phyloP scores from a whole-genome alignment of 2,113 vertebrate species.

The Tor tambroides region DNA sequence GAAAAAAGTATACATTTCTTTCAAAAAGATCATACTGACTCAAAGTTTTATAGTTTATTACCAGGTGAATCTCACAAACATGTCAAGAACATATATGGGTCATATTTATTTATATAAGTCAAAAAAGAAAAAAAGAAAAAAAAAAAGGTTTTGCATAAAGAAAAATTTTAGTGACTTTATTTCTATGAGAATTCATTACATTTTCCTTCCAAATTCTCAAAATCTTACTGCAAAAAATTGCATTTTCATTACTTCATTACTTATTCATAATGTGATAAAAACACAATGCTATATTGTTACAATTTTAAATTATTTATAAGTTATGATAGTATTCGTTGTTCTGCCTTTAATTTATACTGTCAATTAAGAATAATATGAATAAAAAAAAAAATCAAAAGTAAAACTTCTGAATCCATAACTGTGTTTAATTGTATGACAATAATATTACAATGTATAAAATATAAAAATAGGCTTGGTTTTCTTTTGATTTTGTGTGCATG shows the following conservation, averaged over 20 bases:
- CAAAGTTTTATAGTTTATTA: background rate
- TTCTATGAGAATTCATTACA: background rate
- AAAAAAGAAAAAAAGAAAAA: too few species aligned
- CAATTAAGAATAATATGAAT: background rate
- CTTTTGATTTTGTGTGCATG: background rate
- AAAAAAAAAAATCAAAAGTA: background rate
- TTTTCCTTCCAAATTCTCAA: background rate
- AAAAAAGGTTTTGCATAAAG: background rate
- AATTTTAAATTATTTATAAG: background rate
- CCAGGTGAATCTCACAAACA: background rate
- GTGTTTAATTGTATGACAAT: background rate
- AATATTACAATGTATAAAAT: background rate
- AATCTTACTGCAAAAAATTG: background rate
- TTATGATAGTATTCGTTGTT: background rate
- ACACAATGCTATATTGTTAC: background rate
- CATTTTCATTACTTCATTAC: background rate
- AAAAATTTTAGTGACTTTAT: background rate
- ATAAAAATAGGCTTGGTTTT: background rate
- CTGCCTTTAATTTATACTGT: background rate
- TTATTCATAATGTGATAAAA: background rate
- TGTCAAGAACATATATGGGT: background rate
- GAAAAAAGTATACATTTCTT: background rate
- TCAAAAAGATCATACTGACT: background rate
- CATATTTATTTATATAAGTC: background rate
- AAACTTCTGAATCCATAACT: background rate